Base-by-base conservation (phyloP, 2,113 vertebrate species). In the Paramisgurnus dabryanus region DNA sequence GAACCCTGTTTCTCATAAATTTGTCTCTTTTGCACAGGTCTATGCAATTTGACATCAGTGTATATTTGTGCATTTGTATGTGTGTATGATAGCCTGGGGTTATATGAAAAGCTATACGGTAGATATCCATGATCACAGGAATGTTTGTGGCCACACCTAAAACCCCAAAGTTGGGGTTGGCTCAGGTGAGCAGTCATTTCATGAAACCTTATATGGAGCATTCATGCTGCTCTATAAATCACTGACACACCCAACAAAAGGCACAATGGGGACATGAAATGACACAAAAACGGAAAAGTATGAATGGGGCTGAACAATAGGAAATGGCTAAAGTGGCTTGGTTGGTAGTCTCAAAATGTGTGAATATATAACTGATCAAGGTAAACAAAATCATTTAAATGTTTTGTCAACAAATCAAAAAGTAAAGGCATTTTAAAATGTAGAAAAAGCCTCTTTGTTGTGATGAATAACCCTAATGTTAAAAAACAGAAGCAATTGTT, bases 121-220 rank as follows among this genome's bases (percentile, higher is more conserved):
- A 47, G 73, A 63, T 75, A 63, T 75, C 58, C 22, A 49, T 63
- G 43, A 75, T 64, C 73, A 75, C 73, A 75, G 58, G 22, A 50
- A 41, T 64, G 43, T 49, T 49, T 49, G 41, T 64, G 34, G 22
- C 58, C 73, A 63, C 15, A 49, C 18, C 58, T 27, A 49, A 60
- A 75, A 49, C 15, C 75, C 41, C 75, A 77, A n/a, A 8, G 5
- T 6, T 53, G 45, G 5, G 63, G 60, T 77, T 40, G 53, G 63
- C 47, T 66, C 75, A 77, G 63, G 63, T 77, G 47, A 77, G 63
- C 63, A 41, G 63, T 10, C 3, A 7, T 49, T 66, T 77, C 63
- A 47, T 77, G 75, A 66, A 77, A 77, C 63, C 47, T 66, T 53
- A 77, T 66, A 61, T 77, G 47, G 2, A 77, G 47, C 0, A 5